Evolutionary conservation across 2,113 vertebrate species (phyloP).

Genomic region (Pavo muticus): DNA sequence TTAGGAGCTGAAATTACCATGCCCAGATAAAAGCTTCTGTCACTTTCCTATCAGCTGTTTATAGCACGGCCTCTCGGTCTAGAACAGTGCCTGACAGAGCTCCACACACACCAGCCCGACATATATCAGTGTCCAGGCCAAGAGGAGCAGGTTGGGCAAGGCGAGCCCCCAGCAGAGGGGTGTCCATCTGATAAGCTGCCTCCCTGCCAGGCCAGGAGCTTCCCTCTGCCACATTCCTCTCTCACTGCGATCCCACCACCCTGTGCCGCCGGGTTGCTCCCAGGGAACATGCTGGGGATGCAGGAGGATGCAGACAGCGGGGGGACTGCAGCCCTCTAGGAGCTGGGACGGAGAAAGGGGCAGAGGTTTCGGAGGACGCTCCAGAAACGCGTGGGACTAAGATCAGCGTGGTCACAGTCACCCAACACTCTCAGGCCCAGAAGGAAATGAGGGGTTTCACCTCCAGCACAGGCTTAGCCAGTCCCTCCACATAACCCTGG

Average conservation of each 20-base stretch:
- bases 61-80: not conserved
- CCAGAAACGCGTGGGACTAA: not conserved
- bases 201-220: slow-evolving; percentile 1
- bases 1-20: not conserved
- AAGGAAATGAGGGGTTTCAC: not conserved
- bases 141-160: not conserved
- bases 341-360: not conserved
- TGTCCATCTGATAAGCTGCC: not conserved
- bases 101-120: not conserved
- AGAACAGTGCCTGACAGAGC: not conserved
- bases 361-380: not conserved
- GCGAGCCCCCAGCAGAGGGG: not conserved
- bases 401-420: not conserved
- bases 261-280: not conserved
- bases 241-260: slow-evolving; percentile 19
- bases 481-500: not conserved
- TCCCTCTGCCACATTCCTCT: not conserved
- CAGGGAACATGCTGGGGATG: not conserved
- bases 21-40: slow-evolving; percentile 3
- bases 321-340: not conserved
- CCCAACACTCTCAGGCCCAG: not conserved
- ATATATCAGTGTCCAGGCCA: not conserved
- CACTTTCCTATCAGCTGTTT: not conserved
- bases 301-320: not conserved
- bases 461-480: not conserved